Base-by-base conservation (phyloP, 2,113 vertebrate genomes). In the Puma concolor region DNA sequence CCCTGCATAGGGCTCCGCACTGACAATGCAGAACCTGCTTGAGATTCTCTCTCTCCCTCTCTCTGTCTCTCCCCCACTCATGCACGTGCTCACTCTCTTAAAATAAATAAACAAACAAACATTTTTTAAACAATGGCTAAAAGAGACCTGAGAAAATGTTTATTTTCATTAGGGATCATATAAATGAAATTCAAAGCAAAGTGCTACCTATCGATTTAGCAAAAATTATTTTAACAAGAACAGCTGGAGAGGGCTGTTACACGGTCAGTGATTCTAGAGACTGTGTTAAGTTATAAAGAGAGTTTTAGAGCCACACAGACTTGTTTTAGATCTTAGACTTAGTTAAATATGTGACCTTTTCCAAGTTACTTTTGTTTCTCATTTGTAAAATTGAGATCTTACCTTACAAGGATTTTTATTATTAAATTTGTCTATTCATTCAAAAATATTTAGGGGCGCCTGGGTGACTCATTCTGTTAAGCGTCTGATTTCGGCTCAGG, bases 121-220 rank as follows among this genome's bases (percentile, higher is more conserved):
- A 54, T 57, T 57, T 57, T 21, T 19, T 19, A 57, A 57, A 57
- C 15, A 90, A 91, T 90, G 13, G 38, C 16, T 87, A 77, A 71
- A 86, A 85, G 31, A 95, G 41, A 89, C 13, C 33, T 31, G 44
- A 83, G 33, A 72, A 92, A 31, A 52, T 33, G 48, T 57, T 90
- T 69, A 5, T 71, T 91, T 96, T 97, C 33, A 86, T 16, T 57
- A 77, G 21, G n/a, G 4, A 38, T 93, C 13, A 48, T 67, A 63
- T 57, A 96, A 91, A 36, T 88, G 13, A 10, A 72, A 63, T 84
- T 86, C 60, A 95, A 79, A 96, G 81, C 60, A 87, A 93, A 97
- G 87, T 87, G 19, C 52, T 69, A 3, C 15, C 1, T 90, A 14
- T 52, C 14, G 57, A n/a, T 71, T 95, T 83, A 36, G 52, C 33